Evolutionary conservation across 2,888 invertebrate species (phyloP), one percentile per base, ranked within the genome.

Genomic region (Drosophila aldrichi): DNA sequence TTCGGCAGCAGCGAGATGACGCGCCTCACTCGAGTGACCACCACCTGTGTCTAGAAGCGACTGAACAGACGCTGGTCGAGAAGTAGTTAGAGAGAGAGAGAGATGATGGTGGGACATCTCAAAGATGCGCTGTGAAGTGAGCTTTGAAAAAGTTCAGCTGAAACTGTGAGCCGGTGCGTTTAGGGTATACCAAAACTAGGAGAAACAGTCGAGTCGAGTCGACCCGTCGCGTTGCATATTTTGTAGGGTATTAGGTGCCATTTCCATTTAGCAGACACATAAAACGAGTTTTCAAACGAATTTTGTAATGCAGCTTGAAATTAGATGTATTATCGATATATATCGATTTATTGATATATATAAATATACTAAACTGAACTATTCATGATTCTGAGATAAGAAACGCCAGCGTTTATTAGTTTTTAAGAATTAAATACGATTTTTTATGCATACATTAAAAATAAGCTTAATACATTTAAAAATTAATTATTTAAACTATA

Each of bases 1-100:
- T 96, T 91, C 51, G 89, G 90, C 63, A 88, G 90, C 77, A 81
- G 90, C 12, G 93, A 93, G 79, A 91, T 92, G 92, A 92, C 92
- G 1, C 87, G 92, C 4, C 80, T 91, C 34, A 93, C 93, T 18
- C 85, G 92, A 2, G 77, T 92, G 1, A 92, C 92, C 61, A 93
- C 92, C 22, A 92, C 93, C 12, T 93, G 93, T 71, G 93, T 93
- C 75, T 93, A 79, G 70, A 34, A 48, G 38, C 16, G 29, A 10
- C 3, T 48, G 58, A 18, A 10, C 3, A 20, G 20, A 38, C n/a
- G 10, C 3, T 5, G 36, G 2, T 18, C n/a, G n/a, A n/a, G 12
- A 4, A 5, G 14, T 1, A 32, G 12, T 12, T 20, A 16, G 56
- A 2, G 14, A 9, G n/a, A n/a, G n/a, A n/a, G n/a, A n/a, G 14